These are phyloP conservation scores for Pimpla rufipes DNA, from an alignment of 2,888 invertebrate genomes.

Conservation along the genomic window DNA sequence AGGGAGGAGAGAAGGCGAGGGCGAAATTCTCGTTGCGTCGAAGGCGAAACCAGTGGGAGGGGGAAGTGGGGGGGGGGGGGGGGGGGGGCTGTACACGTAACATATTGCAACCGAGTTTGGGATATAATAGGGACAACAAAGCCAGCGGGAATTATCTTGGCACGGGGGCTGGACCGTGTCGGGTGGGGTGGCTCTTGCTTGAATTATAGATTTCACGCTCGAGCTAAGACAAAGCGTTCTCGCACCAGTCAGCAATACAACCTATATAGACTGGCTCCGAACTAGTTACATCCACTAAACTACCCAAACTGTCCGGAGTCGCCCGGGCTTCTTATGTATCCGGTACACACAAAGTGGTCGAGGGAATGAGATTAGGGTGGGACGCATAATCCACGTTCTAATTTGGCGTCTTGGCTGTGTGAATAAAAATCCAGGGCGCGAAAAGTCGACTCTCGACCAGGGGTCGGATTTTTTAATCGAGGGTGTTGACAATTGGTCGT, in stretches of 20 bases:
- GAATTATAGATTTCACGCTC: conserved; percentile 76
- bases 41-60: conserved; percentile 22
- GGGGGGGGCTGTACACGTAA: conserved; percentile 31
- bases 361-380: no score
- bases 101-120: conserved; percentile 56
- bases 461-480: no score
- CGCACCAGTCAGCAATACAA: conserved; percentile 45
- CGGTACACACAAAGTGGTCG: no score
- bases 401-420: no score
- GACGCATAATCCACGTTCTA: no score
- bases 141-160: conserved; percentile 61
- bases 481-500: no score
- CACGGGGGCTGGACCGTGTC: conserved; percentile 34
- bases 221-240: conserved; percentile 70
- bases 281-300: no score
- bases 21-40: conserved; percentile 19
- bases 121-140: conserved; percentile 59
- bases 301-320: no score
- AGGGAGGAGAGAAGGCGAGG: conserved; percentile 23
- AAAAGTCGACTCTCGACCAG: no score
- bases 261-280: neutral
- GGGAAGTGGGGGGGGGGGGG: neutral
- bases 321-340: no score
- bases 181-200: conserved; percentile 57
- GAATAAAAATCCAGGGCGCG: no score